These are phyloP conservation scores for Hydroisotoma schaefferi DNA, from an alignment of 2,888 invertebrate species.

Conservation along the genomic window DNA sequence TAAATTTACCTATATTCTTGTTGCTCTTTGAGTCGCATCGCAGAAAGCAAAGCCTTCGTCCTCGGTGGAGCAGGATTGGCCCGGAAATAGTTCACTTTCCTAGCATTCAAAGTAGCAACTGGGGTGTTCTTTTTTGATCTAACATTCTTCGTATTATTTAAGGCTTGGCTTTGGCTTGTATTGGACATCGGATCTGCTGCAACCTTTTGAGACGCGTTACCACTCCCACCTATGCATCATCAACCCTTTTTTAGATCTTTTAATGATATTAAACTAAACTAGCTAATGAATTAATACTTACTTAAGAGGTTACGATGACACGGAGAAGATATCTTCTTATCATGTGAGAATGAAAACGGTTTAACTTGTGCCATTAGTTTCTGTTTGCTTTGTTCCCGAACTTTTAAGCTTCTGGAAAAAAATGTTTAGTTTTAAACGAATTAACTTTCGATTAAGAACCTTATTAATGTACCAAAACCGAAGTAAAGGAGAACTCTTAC, in stretches of 20 bases:
- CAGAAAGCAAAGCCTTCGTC: slow-evolving; percentile 42
- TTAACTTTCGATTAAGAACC: neutral
- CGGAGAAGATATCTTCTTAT: slow-evolving; percentile 11
- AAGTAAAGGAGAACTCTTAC: slow-evolving; percentile 23
- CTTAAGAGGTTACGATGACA: slow-evolving; percentile 7
- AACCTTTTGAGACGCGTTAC: slow-evolving; percentile 15
- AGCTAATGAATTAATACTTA: no score
- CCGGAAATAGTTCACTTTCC: slow-evolving; percentile 43
- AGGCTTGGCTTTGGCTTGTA: no score
- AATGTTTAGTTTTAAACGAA: neutral
- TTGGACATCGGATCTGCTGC: no score
- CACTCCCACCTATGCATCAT: no score
- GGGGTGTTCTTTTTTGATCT: slow-evolving; percentile 21
- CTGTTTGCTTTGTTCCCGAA: slow-evolving; percentile 45
- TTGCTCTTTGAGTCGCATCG: slow-evolving; percentile 45
- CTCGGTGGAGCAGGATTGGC: slow-evolving; percentile 48
- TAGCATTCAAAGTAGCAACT: slow-evolving; percentile 30
- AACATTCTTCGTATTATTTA: slow-evolving; percentile 39
- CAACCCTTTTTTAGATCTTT: no score
- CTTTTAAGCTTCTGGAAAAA: slow-evolving; percentile 29
- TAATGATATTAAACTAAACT: no score
- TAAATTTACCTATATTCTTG: slow-evolving; percentile 43
- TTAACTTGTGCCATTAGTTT: slow-evolving; percentile 45
- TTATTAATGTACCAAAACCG: neutral
- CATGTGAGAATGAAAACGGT: slow-evolving; percentile 44